phyloP scores from a whole-genome alignment of 1,140 invertebrate genomes.

The Ridgeia piscesae region DNA sequence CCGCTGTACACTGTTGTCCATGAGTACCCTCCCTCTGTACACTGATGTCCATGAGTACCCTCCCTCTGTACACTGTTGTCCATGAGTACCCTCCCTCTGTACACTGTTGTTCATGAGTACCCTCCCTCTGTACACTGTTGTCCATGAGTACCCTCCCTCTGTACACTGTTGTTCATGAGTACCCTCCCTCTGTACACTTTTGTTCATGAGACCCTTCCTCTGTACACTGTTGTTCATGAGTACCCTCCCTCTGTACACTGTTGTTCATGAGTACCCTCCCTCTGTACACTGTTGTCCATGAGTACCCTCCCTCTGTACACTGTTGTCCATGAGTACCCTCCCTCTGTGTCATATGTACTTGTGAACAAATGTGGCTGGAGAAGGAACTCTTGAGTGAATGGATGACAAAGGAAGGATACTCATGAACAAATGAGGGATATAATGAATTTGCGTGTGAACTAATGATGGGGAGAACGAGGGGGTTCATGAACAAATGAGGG shows the following conservation, averaged over 20 bases:
- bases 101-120: no score
- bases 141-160: background rate
- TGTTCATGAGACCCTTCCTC: no score
- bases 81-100: background rate
- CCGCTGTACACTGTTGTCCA: background rate
- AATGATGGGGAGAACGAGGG: background rate
- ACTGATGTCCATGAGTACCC: background rate
- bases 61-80: background rate
- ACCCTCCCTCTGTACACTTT: no score
- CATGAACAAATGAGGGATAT: background rate
- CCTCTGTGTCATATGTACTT: no score
- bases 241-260: background rate
- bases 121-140: background rate
- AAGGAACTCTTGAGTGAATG: background rate
- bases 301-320: no score
- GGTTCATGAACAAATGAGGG: background rate
- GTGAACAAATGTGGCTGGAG: background rate
- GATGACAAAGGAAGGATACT: background rate
- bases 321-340: no score
- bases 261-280: background rate
- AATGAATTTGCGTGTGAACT: background rate
- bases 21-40: background rate
- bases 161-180: background rate
- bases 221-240: no score
- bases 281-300: background rate